A percentile compares a stretch with the other conserved stretches of the same genome.
These are phyloP conservation scores for Zoanthus sociatus DNA, from an alignment of 92 coral and sea anemone genomes.

Conservation along the genomic window DNA sequence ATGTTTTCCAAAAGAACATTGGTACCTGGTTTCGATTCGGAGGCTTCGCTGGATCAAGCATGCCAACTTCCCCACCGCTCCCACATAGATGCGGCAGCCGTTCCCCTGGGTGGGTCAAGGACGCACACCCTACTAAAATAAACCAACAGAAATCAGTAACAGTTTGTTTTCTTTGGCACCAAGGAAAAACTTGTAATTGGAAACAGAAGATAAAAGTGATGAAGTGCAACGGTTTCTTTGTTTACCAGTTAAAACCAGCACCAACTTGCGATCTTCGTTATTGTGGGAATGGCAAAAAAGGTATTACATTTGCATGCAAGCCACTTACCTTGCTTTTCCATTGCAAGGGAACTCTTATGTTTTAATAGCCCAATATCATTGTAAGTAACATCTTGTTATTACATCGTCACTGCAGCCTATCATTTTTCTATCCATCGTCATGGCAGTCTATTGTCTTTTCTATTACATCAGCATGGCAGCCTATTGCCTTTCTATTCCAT, in stretches of 20 bases:
- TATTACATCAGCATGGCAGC: no score
- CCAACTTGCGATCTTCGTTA: background rate
- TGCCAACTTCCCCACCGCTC: background rate
- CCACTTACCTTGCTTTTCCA: no score
- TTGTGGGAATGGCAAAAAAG: constrained; percentile 29
- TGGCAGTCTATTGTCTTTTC: no score
- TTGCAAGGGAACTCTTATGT: no score
- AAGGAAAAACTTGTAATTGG: background rate
- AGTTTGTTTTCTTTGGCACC: constrained; percentile 21
- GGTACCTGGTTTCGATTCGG: constrained; percentile 40
- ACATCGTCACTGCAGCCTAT: no score
- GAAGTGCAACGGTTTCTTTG: constrained; percentile 5
- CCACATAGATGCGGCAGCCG: background rate
- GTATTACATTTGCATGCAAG: background rate
- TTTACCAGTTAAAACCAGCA: constrained; percentile 2
- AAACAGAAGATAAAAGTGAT: background rate
- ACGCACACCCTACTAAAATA: background rate
- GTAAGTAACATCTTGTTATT: no score
- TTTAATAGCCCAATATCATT: no score
- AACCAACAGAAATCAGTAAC: background rate
- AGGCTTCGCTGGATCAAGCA: constrained; percentile 2
- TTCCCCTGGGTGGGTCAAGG: constrained; percentile 22
- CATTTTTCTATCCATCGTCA: no score
- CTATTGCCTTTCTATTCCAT: no score
- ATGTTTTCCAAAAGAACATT: background rate